phyloP scores from a whole-genome alignment of 2,888 invertebrate genomes.

The Volucella inflata region DNA sequence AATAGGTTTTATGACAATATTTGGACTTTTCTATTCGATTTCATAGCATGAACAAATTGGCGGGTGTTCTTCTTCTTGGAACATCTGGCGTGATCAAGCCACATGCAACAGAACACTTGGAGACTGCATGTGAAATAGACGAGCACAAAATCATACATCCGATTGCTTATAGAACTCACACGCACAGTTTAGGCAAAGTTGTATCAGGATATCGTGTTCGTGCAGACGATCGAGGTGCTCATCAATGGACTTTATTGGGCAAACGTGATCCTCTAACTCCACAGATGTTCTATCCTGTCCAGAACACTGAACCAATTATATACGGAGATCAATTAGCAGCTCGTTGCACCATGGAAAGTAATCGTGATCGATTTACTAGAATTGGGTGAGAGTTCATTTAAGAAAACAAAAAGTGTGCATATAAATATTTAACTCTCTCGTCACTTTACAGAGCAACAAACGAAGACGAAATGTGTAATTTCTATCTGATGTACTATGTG shows the following conservation, averaged over 20 bases:
- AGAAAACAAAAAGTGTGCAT: neutral
- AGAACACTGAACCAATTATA: slow-evolving; percentile 86
- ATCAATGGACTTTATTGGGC: slow-evolving; percentile 93
- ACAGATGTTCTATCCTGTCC: slow-evolving; percentile 97
- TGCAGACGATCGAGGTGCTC: slow-evolving; percentile 85
- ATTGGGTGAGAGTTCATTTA: slow-evolving; percentile 88
- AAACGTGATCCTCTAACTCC: slow-evolving; percentile 94
- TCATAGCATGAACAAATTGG: slow-evolving; percentile 91
- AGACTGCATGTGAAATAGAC: slow-evolving; percentile 92
- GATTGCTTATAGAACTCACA: slow-evolving; percentile 97
- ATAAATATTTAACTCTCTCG: neutral
- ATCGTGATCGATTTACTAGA: slow-evolving; percentile 86
- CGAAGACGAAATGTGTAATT: slow-evolving; percentile 97
- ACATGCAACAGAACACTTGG: slow-evolving; percentile 91
- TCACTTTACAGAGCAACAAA: slow-evolving; percentile 88
- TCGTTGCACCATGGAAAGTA: slow-evolving; percentile 95
- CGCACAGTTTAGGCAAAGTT: slow-evolving; percentile 93
- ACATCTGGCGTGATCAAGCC: slow-evolving; percentile 92
- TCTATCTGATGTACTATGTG: slow-evolving; percentile 97
- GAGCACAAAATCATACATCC: slow-evolving; percentile 95
- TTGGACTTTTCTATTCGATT: slow-evolving; percentile 40
- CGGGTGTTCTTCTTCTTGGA: slow-evolving; percentile 95
- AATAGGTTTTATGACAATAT: neutral
- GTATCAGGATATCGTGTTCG: slow-evolving; percentile 93
- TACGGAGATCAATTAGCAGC: slow-evolving; percentile 92